Evolutionary conservation across 2,888 invertebrate genomes (phyloP).

Genomic region (Andrena trimmerana): DNA sequence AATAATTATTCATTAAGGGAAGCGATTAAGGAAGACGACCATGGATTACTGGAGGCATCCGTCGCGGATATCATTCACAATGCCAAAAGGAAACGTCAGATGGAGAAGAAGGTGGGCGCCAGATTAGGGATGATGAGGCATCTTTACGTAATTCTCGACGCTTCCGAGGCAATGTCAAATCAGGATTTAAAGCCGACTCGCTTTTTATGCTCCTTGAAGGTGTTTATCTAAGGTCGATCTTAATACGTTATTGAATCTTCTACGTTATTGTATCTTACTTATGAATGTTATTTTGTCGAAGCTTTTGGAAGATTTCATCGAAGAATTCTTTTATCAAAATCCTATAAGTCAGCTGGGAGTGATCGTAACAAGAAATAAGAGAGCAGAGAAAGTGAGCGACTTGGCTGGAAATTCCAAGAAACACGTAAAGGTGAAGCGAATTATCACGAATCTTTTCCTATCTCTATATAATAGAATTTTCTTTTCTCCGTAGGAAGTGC

Average conservation of each 20-base stretch:
- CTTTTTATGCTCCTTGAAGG: conserved; percentile 94
- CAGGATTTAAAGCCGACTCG: conserved; percentile 98
- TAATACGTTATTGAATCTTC: too few species aligned
- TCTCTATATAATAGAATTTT: background rate
- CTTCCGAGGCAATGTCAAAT: conserved; percentile 97
- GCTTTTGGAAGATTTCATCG: conserved; percentile 96
- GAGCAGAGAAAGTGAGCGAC: conserved; percentile 96
- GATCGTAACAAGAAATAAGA: conserved; percentile 95
- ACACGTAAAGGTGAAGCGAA: conserved; percentile 88
- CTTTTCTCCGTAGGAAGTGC: conserved; percentile 75
- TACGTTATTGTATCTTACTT: conserved; percentile 1
- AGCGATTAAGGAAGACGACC: conserved; percentile 97
- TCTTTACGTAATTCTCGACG: conserved; percentile 95
- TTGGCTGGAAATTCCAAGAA: conserved; percentile 94
- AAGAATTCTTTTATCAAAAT: conserved; percentile 99
- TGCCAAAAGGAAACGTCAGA: conserved; percentile 92
- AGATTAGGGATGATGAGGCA: conserved; percentile 99
- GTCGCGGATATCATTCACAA: conserved; percentile 96
- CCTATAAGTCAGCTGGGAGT: conserved; percentile 99
- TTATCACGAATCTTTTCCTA: background rate
- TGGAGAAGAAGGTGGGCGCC: conserved; percentile 91
- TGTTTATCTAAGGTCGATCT: conserved; percentile 79
- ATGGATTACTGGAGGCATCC: conserved; percentile 95
- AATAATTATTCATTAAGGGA: conserved; percentile 88
- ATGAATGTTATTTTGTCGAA: conserved; percentile 84